A percentile compares a stretch with the other conserved stretches of the same genome.
Evolutionary conservation across 2,888 invertebrate species (phyloP).

Genomic region (Cactoblastis cactorum): DNA sequence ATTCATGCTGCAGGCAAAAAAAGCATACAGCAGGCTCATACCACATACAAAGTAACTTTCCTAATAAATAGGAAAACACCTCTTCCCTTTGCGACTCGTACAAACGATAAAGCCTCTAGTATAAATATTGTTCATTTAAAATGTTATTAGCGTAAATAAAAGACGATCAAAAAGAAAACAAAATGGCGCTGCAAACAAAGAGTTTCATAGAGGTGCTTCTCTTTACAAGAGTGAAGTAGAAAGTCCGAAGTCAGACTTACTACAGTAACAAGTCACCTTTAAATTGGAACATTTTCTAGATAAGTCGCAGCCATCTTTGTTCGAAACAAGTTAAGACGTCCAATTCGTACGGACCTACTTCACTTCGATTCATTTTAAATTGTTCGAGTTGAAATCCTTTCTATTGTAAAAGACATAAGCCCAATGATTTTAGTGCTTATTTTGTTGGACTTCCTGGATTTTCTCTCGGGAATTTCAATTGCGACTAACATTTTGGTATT

Average conservation of each 20-base stretch:
- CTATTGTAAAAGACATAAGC: slow-evolving; percentile 24
- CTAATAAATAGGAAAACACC: too few species aligned
- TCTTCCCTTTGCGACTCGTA: too few species aligned
- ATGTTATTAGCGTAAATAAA: background rate
- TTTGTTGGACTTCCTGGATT: slow-evolving; percentile 24
- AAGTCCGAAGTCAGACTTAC: slow-evolving; percentile 30
- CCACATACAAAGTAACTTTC: too few species aligned
- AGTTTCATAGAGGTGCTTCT: background rate
- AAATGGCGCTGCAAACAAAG: slow-evolving; percentile 15
- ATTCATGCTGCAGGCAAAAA: too few species aligned
- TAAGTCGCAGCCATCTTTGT: slow-evolving; percentile 27
- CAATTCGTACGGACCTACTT: slow-evolving; percentile 33
- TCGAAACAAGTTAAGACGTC: slow-evolving; percentile 39
- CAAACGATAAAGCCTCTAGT: too few species aligned
- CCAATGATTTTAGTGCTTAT: slow-evolving; percentile 31
- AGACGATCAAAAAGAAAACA: slow-evolving; percentile 1
- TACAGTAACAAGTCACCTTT: slow-evolving; percentile 23
- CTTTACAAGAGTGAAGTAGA: slow-evolving; percentile 11
- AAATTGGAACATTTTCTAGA: slow-evolving; percentile 26
- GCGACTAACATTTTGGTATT: slow-evolving; percentile 9
- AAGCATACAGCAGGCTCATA: too few species aligned
- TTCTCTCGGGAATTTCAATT: slow-evolving; percentile 15
- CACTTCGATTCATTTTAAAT: slow-evolving; percentile 22
- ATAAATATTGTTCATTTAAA: too few species aligned
- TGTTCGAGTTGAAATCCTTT: slow-evolving; percentile 20